Evolutionary conservation across 2,113 vertebrate species (phyloP).

Genomic region (Haemorhous mexicanus): DNA sequence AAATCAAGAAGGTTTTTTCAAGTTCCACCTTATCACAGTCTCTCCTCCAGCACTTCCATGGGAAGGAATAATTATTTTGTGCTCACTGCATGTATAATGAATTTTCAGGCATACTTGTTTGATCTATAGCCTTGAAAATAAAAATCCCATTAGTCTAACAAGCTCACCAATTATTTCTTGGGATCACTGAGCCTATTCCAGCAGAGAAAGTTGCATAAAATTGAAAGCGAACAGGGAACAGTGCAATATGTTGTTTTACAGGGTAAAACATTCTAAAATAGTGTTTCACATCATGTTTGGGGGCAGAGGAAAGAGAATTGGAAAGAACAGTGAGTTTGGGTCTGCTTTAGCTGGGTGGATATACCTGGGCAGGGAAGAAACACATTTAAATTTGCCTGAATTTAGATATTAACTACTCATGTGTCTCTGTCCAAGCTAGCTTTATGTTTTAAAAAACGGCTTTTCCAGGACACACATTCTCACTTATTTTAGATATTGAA

Average conservation of each 20-base stretch:
- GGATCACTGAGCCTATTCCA: slow-evolving; percentile 15
- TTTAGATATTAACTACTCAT: background rate
- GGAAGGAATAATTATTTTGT: slow-evolving; percentile 56
- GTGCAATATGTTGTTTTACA: slow-evolving; percentile 13
- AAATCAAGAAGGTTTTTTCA: slow-evolving; percentile 16
- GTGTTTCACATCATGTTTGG: background rate
- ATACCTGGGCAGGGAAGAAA: background rate
- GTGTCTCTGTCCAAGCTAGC: background rate
- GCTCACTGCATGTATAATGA: slow-evolving; percentile 49
- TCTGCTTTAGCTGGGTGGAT: background rate
- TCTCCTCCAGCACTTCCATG: slow-evolving; percentile 46
- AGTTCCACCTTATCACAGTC: slow-evolving; percentile 24
- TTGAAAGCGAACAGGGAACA: slow-evolving; percentile 26
- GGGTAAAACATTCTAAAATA: background rate
- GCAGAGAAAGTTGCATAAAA: slow-evolving; percentile 27
- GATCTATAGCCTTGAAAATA: slow-evolving; percentile 66
- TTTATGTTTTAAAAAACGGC: background rate
- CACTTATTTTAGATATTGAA: background rate
- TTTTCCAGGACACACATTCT: background rate
- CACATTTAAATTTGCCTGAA: background rate
- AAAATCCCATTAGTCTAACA: slow-evolving; percentile 69
- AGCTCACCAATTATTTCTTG: slow-evolving; percentile 57
- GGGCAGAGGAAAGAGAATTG: no score
- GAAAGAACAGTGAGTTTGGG: background rate
- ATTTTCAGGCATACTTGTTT: slow-evolving; percentile 58